Conservation (phyloP, 2,797 vertebrate species). For the Neosilurus mollespiculum region DNA sequence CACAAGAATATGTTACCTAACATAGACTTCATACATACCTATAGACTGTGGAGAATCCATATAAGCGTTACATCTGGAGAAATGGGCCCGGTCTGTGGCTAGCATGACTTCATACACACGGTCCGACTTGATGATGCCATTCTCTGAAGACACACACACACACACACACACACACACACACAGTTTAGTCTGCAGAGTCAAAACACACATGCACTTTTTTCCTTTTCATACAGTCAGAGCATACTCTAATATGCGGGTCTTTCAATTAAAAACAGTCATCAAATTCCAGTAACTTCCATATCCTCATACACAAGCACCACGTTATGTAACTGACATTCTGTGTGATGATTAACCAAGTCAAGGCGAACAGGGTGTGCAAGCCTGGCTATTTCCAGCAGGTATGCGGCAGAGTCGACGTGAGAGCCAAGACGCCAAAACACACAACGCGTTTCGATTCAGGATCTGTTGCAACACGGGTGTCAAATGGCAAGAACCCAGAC, state of each 20-base stretch:
- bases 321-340: slow-evolving; percentile 30
- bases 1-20: no score
- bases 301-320: background rate
- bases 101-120: slow-evolving; percentile 98
- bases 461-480: background rate
- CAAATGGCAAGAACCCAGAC: background rate
- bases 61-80: slow-evolving; percentile 95
- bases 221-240: background rate
- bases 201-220: slow-evolving; percentile 1
- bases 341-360: background rate
- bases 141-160: slow-evolving; percentile 77
- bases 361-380: background rate
- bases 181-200: background rate
- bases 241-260: background rate
- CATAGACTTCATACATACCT: slow-evolving; percentile 69
- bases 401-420: background rate
- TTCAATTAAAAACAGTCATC: background rate
- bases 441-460: background rate
- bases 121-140: slow-evolving; percentile 98
- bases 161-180: slow-evolving; percentile 12
- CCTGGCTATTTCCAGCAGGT: slow-evolving; percentile 36
- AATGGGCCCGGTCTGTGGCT: slow-evolving; percentile 91
- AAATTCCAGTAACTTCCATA: background rate
- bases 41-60: slow-evolving; percentile 99
- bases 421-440: background rate